Percentiles rank a stretch among this genome's conserved stretches.
phyloP scores from a whole-genome alignment of 2,113 vertebrate genomes.

The Siphamia tubifer region DNA sequence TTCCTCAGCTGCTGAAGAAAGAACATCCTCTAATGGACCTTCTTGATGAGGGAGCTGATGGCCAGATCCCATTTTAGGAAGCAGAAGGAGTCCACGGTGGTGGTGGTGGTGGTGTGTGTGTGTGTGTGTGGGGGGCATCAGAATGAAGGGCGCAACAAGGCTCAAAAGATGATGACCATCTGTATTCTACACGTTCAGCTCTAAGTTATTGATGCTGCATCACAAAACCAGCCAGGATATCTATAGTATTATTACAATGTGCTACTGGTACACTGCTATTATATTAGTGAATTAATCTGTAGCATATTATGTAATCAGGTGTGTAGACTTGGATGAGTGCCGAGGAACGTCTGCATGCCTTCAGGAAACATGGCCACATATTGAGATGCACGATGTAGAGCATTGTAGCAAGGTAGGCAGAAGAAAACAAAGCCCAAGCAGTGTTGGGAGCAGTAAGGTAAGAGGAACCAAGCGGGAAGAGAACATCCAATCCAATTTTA shows the following conservation, averaged over 20 bases:
- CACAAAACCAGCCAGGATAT: too few relatives aligned
- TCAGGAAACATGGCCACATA: conserved; percentile 27
- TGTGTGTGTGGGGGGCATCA: too few relatives aligned
- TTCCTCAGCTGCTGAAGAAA: too few relatives aligned
- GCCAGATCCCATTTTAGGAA: too few relatives aligned
- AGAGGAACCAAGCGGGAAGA: conserved; percentile 63
- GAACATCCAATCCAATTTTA: conserved; percentile 76
- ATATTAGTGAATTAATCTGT: background rate
- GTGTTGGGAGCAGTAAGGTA: conserved; percentile 52
- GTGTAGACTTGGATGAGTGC: conserved; percentile 8
- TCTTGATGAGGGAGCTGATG: too few relatives aligned
- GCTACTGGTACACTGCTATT: background rate
- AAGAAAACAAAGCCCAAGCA: conserved; percentile 49
- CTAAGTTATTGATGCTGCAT: too few relatives aligned
- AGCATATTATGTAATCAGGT: conserved; percentile 28
- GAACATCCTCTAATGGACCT: too few relatives aligned
- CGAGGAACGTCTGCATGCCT: conserved; percentile 22
- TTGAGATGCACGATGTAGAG: conserved; percentile 29
- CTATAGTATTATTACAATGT: background rate
- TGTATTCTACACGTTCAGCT: too few relatives aligned
- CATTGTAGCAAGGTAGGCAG: conserved; percentile 13
- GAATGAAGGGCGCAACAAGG: too few relatives aligned
- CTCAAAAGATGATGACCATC: too few relatives aligned
- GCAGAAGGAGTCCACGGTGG: too few relatives aligned
- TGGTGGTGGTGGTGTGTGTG: too few relatives aligned